These are phyloP conservation scores for Dryobota labecula DNA, from an alignment of 2,888 invertebrate genomes.

Conservation along the genomic window DNA sequence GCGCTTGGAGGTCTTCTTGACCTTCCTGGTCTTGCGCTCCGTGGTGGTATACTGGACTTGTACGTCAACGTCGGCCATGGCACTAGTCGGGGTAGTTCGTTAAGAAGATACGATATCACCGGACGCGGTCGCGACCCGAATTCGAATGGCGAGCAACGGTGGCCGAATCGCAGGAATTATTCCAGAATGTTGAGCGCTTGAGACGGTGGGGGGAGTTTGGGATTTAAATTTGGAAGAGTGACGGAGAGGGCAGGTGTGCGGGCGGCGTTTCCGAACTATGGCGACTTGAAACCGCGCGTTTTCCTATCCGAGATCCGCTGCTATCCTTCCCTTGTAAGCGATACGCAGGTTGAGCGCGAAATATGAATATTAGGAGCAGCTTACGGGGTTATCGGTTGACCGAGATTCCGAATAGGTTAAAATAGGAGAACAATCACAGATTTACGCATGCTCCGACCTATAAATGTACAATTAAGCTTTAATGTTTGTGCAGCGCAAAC, in stretches of 20 bases:
- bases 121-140: constrained; percentile 90
- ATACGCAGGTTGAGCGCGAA: constrained; percentile 65
- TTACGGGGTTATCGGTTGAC: constrained; percentile 78
- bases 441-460: constrained; percentile 74
- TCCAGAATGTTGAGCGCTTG: constrained; percentile 89
- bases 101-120: constrained; percentile 83
- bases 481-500: constrained; percentile 55
- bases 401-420: constrained; percentile 74
- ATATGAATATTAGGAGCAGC: constrained; percentile 68
- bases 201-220: constrained; percentile 88
- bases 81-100: constrained; percentile 74
- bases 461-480: constrained; percentile 71
- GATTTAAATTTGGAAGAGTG: constrained; percentile 91
- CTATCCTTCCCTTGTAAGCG: constrained; percentile 72
- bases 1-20: constrained; percentile 95
- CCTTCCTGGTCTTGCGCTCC: constrained; percentile 97
- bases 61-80: constrained; percentile 97
- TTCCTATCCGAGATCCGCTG: constrained; percentile 75
- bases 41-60: constrained; percentile 96
- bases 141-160: constrained; percentile 90
- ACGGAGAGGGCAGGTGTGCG: constrained; percentile 91
- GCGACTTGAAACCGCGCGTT: constrained; percentile 80
- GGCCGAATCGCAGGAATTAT: constrained; percentile 89
- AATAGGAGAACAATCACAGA: constrained; percentile 78
- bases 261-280: constrained; percentile 84